Evolutionary conservation across 2,888 invertebrate genomes (phyloP).

Genomic region (Sarcophaga caerulescens): DNA sequence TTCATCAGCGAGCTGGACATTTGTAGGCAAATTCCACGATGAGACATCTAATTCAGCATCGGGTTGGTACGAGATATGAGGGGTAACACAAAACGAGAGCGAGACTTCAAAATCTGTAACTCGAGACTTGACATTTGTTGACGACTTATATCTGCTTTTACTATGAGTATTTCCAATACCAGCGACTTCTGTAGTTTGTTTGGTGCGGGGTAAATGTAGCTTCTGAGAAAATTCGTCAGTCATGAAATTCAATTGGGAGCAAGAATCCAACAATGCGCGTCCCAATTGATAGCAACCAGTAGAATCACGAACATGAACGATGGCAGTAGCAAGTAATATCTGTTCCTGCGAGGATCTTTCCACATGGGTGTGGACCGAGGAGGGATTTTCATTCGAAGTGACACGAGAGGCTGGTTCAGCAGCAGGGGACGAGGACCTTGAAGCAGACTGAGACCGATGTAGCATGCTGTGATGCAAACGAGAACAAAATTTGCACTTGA

Average conservation of each 20-base stretch:
- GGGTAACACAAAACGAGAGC: conserved; percentile 58
- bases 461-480: conserved; percentile 16
- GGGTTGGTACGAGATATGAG: conserved; percentile 68
- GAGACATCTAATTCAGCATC: conserved; percentile 59
- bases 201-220: conserved; percentile 24
- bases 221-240: conserved; percentile 45
- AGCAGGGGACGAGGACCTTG: conserved; percentile 14
- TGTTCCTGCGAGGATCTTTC: conserved; percentile 35
- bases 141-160: conserved; percentile 50
- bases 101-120: conserved; percentile 48
- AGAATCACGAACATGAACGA: conserved; percentile 56
- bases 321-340: conserved; percentile 65
- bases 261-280: conserved; percentile 57
- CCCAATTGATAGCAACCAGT: conserved; percentile 47
- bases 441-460: conserved; percentile 9
- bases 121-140: conserved; percentile 59
- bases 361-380: conserved; percentile 48
- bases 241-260: conserved; percentile 58
- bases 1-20: conserved; percentile 63
- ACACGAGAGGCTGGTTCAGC: conserved; percentile 2
- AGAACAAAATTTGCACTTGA: conserved; percentile 42
- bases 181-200: conserved; percentile 38
- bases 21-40: conserved; percentile 62
- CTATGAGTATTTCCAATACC: conserved; percentile 54
- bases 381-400: conserved; percentile 5